phyloP scores from a whole-genome alignment of 2,113 vertebrate species.

The Callipepla californica region DNA sequence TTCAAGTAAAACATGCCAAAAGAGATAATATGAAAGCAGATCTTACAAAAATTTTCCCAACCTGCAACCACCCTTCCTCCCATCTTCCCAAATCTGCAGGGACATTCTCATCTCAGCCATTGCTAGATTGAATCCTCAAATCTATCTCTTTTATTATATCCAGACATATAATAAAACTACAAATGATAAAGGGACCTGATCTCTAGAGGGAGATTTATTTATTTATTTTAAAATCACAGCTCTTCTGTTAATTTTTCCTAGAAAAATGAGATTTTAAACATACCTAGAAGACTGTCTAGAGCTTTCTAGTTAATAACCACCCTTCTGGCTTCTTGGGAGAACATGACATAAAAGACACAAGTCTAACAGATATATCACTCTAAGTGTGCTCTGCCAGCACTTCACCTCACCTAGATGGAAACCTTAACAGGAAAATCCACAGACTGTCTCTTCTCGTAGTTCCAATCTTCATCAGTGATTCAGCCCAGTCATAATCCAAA shows the following conservation, averaged over 20 bases:
- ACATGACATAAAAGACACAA: not conserved
- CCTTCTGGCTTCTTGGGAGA: not conserved
- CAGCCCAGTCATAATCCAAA: not conserved
- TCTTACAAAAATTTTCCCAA: not conserved
- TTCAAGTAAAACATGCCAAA: slow-evolving; percentile 10
- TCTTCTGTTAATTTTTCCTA: not conserved
- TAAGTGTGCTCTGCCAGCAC: not conserved
- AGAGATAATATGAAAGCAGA: not conserved
- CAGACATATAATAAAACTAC: not conserved
- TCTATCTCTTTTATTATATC: not conserved
- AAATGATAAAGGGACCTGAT: not conserved
- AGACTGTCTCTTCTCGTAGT: not conserved
- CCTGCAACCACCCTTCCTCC: not conserved
- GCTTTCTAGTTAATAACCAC: not conserved
- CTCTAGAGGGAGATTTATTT: not conserved
- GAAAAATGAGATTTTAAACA: not conserved
- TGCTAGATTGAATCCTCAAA: not conserved
- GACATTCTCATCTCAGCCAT: not conserved
- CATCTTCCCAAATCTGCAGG: not conserved
- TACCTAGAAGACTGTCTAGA: not conserved
- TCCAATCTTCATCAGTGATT: not conserved
- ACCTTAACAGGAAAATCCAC: not conserved
- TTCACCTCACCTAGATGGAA: not conserved
- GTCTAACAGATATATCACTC: not conserved
- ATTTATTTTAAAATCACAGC: not conserved